These are phyloP conservation scores for Aurelia coerulea DNA, from an alignment of 30 jellyfish, hydroid and myxozoan species.

Conservation along the genomic window DNA sequence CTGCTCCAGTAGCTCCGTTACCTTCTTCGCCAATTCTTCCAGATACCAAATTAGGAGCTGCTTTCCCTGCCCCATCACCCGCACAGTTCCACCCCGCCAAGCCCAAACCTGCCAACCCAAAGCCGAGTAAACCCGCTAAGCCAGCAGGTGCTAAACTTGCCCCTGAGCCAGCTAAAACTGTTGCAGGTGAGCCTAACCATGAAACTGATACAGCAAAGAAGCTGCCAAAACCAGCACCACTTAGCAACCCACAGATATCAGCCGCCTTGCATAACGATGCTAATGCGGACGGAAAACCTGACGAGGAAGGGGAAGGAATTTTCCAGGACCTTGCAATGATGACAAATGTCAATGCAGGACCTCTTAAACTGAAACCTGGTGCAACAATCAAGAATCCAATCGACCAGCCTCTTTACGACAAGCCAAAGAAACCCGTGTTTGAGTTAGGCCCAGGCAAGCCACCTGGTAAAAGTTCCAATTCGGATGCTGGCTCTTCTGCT, in stretches of 20 bases:
- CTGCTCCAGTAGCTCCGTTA: constrained; percentile 43
- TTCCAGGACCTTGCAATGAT: constrained; percentile 70
- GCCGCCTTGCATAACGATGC: constrained; percentile 77
- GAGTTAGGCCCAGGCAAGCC: constrained; percentile 39
- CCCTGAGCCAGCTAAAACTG: constrained; percentile 45
- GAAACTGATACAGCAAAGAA: constrained; percentile 44
- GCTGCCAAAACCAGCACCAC: constrained; percentile 86
- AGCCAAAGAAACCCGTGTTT: constrained; percentile 72
- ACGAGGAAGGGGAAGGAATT: constrained; percentile 36
- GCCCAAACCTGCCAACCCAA: constrained; percentile 22
- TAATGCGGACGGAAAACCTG: constrained; percentile 80
- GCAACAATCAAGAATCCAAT: constrained; percentile 63
- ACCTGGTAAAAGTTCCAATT: constrained; percentile 67
- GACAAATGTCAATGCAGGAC: constrained; percentile 70
- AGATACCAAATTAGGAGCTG: constrained; percentile 66
- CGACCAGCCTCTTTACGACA: constrained; percentile 67
- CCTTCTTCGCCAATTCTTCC: constrained; percentile 73
- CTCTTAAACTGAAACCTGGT: constrained; percentile 64
- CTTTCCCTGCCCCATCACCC: constrained; percentile 78
- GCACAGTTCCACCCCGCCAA: constrained; percentile 75
- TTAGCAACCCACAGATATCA: constrained; percentile 65
- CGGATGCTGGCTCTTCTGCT: constrained; percentile 73
- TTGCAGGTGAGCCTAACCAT: constrained; percentile 52
- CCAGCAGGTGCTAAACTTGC: constrained; percentile 45
- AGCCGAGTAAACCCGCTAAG: constrained; percentile 7